Base-by-base conservation (phyloP, 2,113 vertebrate species). In the Limnothrissa miodon region DNA sequence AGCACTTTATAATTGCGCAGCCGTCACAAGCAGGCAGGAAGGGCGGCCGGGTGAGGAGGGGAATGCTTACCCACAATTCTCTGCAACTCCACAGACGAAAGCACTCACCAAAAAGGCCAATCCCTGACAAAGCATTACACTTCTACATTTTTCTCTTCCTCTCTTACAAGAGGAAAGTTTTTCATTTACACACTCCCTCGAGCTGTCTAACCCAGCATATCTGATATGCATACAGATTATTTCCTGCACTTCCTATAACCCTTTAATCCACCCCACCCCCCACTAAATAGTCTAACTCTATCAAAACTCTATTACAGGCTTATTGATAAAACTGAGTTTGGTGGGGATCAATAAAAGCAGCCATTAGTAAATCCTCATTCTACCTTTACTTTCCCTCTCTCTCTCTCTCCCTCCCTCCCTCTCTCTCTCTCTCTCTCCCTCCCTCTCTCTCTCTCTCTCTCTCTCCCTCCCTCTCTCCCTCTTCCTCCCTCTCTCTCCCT, bases 1-100 rank as follows among this genome's bases (percentile, higher is more conserved):
- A 92, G 85, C 78, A 85, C 85, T 89, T 89, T 88, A 91, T 93
- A 90, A 90, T 88, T 89, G 88, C 78, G 84, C 79, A 88, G 89
- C 87, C 88, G 89, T 91, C 90, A 87, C 81, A 82, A 89, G 15
- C n/a, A 79, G 48, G 39, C n/a, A 78, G 81, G 11, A 70, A 66
- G 56, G 78, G 51, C 59, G 7, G 59, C 6, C 25, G 62, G 59
- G 59, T 33, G 66, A 74, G 36, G 70, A 70, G 48, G 80, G 79
- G 39, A 42, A 78, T 83, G 78, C 78, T 25, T 39, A 56, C 81
- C 81, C 33, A 45, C 39, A 85, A 56, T 79, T 45, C 42, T 79
- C 23, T 36, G 79, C 80, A n/a, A 80, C 8, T 3, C 42, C 82
- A 45, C 33, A 79, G 62, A 48, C 29, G 33, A 74, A 74, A 74